phyloP scores from a whole-genome alignment of 2,113 vertebrate genomes.

The Cacatua alba region DNA sequence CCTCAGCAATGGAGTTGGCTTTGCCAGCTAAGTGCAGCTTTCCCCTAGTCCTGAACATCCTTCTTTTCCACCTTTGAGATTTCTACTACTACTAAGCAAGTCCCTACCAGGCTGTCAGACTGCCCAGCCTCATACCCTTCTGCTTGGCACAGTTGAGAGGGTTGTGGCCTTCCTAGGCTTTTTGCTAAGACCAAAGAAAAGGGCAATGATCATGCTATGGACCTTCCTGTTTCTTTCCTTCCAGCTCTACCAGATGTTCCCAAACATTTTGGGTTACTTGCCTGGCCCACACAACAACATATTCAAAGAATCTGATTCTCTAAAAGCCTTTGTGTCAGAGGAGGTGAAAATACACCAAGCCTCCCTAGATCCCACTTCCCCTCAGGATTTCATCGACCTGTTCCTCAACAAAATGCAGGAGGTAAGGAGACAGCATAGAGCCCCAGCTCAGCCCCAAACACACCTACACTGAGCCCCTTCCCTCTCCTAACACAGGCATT shows the following conservation, averaged over 20 bases:
- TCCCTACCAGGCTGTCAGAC: background rate
- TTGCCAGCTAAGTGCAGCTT: background rate
- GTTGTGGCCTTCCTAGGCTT: background rate
- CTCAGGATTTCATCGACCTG: conserved; percentile 83
- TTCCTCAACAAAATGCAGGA: conserved; percentile 79
- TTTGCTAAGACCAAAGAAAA: background rate
- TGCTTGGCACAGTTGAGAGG: background rate
- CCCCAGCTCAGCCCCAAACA: background rate
- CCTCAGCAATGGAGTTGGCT: background rate
- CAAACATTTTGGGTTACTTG: conserved; percentile 69
- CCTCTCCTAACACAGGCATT: background rate
- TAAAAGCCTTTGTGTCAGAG: conserved; percentile 69
- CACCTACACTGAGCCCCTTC: background rate
- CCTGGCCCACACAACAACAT: conserved; percentile 74
- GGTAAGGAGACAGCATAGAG: conserved; percentile 53
- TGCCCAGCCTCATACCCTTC: background rate
- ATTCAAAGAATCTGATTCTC: conserved; percentile 31
- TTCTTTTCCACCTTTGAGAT: background rate
- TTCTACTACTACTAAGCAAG: background rate
- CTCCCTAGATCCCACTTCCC: conserved; percentile 69
- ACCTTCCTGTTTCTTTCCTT: background rate
- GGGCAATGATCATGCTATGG: background rate
- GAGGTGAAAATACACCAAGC: conserved; percentile 77
- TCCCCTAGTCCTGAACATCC: background rate
- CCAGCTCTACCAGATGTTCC: conserved; percentile 82